Evolutionary conservation across 2,888 invertebrate species (phyloP).

Genomic region (Ariolimax columbianus): DNA sequence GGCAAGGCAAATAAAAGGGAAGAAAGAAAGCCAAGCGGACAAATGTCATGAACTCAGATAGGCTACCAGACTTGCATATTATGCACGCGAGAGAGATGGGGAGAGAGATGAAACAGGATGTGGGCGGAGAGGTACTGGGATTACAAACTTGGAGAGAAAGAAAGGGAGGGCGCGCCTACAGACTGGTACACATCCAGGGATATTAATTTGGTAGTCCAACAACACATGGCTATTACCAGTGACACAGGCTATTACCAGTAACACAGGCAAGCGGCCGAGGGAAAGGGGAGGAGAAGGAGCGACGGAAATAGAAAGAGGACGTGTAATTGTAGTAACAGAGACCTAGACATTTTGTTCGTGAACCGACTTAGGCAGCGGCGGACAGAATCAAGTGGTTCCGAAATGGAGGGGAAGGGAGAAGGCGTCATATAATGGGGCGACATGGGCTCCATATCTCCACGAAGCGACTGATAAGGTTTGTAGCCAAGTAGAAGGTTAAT

Average conservation of each 20-base stretch:
- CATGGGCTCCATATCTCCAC: no score
- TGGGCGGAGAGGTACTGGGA: background rate
- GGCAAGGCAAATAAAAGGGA: background rate
- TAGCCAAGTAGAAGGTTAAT: background rate
- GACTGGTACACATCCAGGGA: background rate
- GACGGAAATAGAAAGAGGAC: background rate
- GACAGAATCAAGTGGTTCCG: background rate
- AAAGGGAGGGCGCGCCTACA: background rate
- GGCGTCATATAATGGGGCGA: no score
- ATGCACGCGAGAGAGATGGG: background rate
- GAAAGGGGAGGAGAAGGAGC: background rate
- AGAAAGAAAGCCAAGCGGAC: background rate
- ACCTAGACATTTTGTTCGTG: background rate
- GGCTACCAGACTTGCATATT: background rate
- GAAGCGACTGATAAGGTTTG: slow-evolving; percentile 2
- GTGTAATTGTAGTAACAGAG: background rate
- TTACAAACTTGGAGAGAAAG: background rate
- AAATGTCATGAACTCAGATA: background rate
- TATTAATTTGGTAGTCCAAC: background rate
- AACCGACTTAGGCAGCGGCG: background rate
- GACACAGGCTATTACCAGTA: no score
- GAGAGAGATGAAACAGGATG: background rate
- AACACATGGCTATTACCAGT: background rate
- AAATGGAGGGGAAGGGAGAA: no score
- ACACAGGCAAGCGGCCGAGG: no score